Conservation (phyloP, 2,113 vertebrate genomes). For the Cinclus cinclus region DNA sequence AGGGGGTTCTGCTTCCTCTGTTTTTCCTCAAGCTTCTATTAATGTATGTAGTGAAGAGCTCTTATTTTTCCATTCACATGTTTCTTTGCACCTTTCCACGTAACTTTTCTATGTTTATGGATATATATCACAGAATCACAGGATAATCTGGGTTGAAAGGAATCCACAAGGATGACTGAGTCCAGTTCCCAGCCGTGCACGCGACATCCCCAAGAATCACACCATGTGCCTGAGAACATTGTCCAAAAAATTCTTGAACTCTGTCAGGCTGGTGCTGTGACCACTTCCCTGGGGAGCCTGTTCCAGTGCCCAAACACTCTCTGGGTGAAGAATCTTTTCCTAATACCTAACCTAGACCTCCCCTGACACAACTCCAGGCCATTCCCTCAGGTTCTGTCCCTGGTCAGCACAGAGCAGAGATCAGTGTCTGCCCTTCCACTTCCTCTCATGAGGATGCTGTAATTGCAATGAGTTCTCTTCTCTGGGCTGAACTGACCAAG, state of each 20-base stretch:
- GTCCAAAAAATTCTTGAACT: neutral
- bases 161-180: rapidly evolving
- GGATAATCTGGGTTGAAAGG: neutral
- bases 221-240: neutral
- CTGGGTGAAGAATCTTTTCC: neutral
- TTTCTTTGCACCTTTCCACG: neutral
- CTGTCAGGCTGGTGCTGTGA: neutral
- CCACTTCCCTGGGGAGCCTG: neutral
- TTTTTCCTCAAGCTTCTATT: neutral
- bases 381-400: rapidly evolving
- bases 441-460: rapidly evolving
- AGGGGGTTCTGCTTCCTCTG: neutral
- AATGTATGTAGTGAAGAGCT: neutral
- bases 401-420: neutral
- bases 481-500: neutral
- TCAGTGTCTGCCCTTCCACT: neutral
- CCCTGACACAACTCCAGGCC: neutral
- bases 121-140: neutral
- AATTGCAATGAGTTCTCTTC: neutral
- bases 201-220: neutral
- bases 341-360: neutral
- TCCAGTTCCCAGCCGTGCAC: neutral
- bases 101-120: neutral
- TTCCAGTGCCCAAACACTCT: rapidly evolving
- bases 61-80: neutral